Conservation (phyloP, 2,113 vertebrate genomes). For the Takifugu flavidus region DNA sequence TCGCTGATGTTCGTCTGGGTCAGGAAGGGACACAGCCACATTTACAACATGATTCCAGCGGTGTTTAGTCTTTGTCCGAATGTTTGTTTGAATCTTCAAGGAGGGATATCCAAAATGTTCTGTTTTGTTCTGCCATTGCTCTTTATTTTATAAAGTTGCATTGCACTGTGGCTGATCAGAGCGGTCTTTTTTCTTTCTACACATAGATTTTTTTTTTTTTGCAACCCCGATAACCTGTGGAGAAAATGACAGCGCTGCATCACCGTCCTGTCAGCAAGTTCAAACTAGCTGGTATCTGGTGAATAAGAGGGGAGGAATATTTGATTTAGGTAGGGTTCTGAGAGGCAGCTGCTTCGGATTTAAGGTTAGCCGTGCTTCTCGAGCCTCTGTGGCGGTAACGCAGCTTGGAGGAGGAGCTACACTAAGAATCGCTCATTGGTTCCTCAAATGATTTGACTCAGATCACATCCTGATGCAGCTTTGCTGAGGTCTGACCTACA, state of each 20-base stretch:
- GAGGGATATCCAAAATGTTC: constrained; percentile 3
- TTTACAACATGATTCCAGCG: constrained; percentile 9
- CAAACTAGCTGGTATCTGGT: constrained; percentile 35
- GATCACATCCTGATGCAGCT: constrained; percentile 36
- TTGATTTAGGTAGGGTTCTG: constrained; percentile 25
- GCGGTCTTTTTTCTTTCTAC: constrained; percentile 48
- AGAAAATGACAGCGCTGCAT: constrained; percentile 16
- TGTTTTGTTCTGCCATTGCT: constrained; percentile 19
- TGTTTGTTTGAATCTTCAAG: constrained; percentile 31
- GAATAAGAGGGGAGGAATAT: constrained; percentile 18
- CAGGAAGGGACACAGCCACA: not conserved
- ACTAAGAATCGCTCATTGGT: constrained; percentile 30
- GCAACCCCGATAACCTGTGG: constrained; percentile 27
- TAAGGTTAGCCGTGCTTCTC: constrained; percentile 15
- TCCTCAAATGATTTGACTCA: constrained; percentile 42
- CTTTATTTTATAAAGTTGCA: constrained; percentile 31
- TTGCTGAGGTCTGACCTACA: constrained; percentile 53
- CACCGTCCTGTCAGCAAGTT: constrained; percentile 6
- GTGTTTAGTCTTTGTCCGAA: constrained; percentile 18
- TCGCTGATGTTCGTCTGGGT: not conserved
- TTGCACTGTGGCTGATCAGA: constrained; percentile 48
- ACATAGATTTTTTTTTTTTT: constrained; percentile 30
- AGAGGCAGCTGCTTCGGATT: constrained; percentile 22
- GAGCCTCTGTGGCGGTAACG: constrained; percentile 26
- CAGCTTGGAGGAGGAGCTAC: constrained; percentile 34